Evolutionary conservation across 2,797 vertebrate genomes (phyloP), one percentile per base, ranked within the genome.

Genomic region (Euphonia xanthogaster): DNA sequence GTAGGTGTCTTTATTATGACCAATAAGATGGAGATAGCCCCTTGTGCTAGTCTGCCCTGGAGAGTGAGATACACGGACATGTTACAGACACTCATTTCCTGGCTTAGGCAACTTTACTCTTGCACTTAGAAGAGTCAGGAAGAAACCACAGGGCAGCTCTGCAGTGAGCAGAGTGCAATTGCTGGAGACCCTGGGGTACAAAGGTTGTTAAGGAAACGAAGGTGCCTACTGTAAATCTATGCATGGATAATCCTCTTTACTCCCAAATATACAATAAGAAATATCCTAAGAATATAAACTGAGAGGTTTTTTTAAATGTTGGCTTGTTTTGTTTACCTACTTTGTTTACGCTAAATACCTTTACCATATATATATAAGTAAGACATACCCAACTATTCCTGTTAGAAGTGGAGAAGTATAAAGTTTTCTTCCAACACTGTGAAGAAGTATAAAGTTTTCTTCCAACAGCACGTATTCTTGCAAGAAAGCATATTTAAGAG

Each of bases 51-150:
- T 31, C 47, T 74, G 68, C 28, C 20, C 47, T 44, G 55, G 16
- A 31, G 17, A 51, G 7, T 45, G 23, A 92, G 67, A 61, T 23
- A 27, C 7, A 14, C 0, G 0, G 39, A 7, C 21, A 18, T 17
- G 45, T 54, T 54, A 30, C 35, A 58, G 44, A n/a, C 51, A 42
- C 25, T 76, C 2, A 27, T 74, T 71, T 92, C 66, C 73, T 86
- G 66, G 24, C 50, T 86, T 78, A 18, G 20, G 12, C 45, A 86
- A 68, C 35, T 71, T 57, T 5, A 31, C 7, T 68, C 6, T 85
- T 81, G 65, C 58, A 39, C 73, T 83, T 75, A 67, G 8, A 53
- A 30, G 18, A 75, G 8, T 21, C 35, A 40, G 47, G 6, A 65
- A 27, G 62, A 83, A 80, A 10, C 0, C 48, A 37, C 2, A 2